phyloP scores from a whole-genome alignment of 2,113 vertebrate species.

The Dinomys branickii region DNA sequence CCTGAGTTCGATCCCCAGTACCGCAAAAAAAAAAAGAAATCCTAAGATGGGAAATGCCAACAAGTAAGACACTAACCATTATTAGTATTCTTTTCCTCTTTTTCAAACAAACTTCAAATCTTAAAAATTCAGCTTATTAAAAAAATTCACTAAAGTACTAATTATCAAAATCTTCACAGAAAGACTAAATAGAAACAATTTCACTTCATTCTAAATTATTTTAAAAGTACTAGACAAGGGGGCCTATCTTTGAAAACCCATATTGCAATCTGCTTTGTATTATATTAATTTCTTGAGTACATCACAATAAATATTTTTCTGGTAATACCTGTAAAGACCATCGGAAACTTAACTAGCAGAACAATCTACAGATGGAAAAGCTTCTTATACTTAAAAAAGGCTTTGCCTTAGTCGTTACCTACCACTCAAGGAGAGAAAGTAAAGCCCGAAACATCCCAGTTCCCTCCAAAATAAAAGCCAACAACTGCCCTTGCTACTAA shows the following conservation, averaged over 20 bases:
- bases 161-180: constrained; percentile 49
- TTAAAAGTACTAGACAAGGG: background rate
- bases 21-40: too few relatives aligned
- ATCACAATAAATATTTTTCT: background rate
- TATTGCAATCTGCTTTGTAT: background rate
- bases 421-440: background rate
- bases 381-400: background rate
- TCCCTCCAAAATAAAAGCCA: constrained; percentile 39
- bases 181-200: constrained; percentile 15
- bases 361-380: background rate
- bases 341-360: background rate
- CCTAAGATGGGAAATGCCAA: background rate
- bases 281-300: constrained; percentile 14
- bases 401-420: background rate
- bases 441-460: constrained; percentile 5
- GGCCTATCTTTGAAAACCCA: background rate
- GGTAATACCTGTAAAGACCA: background rate
- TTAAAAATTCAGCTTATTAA: constrained; percentile 1
- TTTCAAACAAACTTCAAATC: constrained; percentile 37
- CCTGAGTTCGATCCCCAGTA: too few relatives aligned
- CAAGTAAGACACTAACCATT: constrained; percentile 3
- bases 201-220: constrained; percentile 19
- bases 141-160: constrained; percentile 14
- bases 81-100: constrained; percentile 2
- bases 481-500: constrained; percentile 3